Conservation (phyloP, 2,797 vertebrate genomes). For the Rhadinocentrus ornatus region DNA sequence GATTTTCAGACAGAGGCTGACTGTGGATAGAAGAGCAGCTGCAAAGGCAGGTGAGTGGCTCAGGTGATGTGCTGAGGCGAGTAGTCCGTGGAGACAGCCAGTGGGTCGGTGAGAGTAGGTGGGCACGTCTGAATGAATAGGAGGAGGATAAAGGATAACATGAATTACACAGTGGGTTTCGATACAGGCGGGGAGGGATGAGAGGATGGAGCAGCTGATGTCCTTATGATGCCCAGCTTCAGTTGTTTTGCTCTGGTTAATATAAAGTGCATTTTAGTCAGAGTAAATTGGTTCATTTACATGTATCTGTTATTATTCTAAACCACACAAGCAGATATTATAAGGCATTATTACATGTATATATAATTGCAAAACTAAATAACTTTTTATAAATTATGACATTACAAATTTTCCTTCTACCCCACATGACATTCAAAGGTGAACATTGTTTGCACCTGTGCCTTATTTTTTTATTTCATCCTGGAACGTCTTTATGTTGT, state of each 20-base stretch:
- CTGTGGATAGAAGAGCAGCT: constrained; percentile 32
- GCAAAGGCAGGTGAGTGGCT: constrained; percentile 28
- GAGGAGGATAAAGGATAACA: constrained; percentile 1
- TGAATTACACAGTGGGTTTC: constrained; percentile 15
- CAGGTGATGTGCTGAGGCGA: constrained; percentile 22
- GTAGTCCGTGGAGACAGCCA: constrained; percentile 1
- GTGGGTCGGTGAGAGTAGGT: constrained; percentile 7
- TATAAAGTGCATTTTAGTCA: background rate
- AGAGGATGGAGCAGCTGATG: constrained; percentile 6
- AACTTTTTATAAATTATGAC: background rate
- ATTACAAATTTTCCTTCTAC: too few relatives aligned
- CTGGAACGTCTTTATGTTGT: too few relatives aligned
- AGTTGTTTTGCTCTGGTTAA: background rate
- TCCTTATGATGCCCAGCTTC: background rate
- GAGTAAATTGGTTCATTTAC: background rate
- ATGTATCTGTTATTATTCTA: background rate
- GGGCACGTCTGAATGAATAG: constrained; percentile 19
- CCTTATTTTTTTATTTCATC: background rate
- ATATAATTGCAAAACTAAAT: background rate
- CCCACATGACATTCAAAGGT: too few relatives aligned
- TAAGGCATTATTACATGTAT: background rate
- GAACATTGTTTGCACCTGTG: background rate
- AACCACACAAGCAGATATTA: background rate
- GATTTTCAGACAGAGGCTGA: constrained; percentile 22
- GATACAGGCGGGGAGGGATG: background rate